Evolutionary conservation across 2,113 vertebrate genomes (phyloP).

Genomic region (Mungos mungo): DNA sequence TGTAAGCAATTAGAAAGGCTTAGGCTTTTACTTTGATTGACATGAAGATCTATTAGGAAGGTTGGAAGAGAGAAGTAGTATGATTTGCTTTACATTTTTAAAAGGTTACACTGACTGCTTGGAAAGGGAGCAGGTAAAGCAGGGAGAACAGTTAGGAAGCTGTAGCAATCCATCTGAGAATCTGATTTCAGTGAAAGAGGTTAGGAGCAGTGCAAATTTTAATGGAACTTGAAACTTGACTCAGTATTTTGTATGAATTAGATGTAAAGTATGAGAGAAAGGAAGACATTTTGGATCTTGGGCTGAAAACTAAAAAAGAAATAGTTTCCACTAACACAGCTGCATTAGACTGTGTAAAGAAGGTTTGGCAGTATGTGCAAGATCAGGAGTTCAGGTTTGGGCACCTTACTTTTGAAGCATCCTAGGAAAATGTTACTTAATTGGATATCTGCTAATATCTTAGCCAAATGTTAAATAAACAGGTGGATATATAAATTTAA

Average conservation of each 20-base stretch:
- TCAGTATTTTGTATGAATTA: background rate
- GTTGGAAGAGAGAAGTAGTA: background rate
- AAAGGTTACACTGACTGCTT: background rate
- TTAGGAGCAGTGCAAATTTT: background rate
- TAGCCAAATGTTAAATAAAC: background rate
- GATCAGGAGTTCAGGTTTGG: background rate
- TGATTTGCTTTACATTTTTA: constrained; percentile 27
- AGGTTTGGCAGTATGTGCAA: background rate
- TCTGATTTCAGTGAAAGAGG: background rate
- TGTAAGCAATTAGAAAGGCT: background rate
- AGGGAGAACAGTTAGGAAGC: background rate
- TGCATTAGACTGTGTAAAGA: background rate
- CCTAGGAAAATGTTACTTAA: background rate
- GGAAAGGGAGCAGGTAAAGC: background rate
- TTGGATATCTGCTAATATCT: background rate
- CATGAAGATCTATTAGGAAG: background rate
- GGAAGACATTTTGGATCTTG: background rate
- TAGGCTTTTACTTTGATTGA: constrained; percentile 12
- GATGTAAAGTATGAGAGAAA: background rate
- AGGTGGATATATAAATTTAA: background rate
- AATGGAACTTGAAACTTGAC: background rate
- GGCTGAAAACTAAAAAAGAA: background rate
- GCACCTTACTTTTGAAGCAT: background rate
- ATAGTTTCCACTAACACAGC: background rate
- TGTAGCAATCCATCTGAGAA: background rate